Evolutionary conservation across 2,797 vertebrate genomes (phyloP), one percentile per base, ranked within the genome.

Genomic region (Poecilia wingei): DNA sequence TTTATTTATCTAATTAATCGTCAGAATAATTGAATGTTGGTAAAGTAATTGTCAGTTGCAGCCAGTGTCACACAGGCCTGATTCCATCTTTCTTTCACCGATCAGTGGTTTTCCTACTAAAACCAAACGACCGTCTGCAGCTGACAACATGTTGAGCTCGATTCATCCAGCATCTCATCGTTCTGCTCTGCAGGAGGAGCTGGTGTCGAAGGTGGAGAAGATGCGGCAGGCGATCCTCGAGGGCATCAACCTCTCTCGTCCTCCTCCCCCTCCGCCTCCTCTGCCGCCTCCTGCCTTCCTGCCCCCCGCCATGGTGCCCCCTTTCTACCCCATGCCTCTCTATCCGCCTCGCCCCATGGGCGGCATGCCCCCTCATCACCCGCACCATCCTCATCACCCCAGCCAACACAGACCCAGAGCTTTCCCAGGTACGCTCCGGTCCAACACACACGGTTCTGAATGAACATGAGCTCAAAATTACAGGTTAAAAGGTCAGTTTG

Each of bases 191-290:
- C 89, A 96, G 97, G 96, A 96, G 88, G 97, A 98, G 84, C 95
- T 97, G 91, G 96, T 97, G 82, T 96, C 96, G 80, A 97, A 97
- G 88, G 97, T 98, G 39, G 97, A 98, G 90, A 98, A 97, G 94
- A 98, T 98, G 97, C 96, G 97, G 70, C 97, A 98, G 93, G 97
- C 97, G 70, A 98, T 98, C 86, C 94, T 98, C 3, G 97, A 98
- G 91, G 97, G 97, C 91, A 96, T 98, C 89, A 97, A 97, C 91
- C 91, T 97, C 68, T 97, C 96, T 39, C 96, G 96, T 49, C 96
- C 96, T 64, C 96, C 96, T 72, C 96, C 96, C 5, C 96, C 95
- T 20, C 97, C 97, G 6, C 96, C 97, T 31, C 95, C 96, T 76
- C 95, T 97, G 68, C 97, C 97, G n/a, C 96, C 96, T 33, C 97